These are phyloP conservation scores for Orchesellides sinensis DNA, from an alignment of 2,888 invertebrate species.

Conservation along the genomic window DNA sequence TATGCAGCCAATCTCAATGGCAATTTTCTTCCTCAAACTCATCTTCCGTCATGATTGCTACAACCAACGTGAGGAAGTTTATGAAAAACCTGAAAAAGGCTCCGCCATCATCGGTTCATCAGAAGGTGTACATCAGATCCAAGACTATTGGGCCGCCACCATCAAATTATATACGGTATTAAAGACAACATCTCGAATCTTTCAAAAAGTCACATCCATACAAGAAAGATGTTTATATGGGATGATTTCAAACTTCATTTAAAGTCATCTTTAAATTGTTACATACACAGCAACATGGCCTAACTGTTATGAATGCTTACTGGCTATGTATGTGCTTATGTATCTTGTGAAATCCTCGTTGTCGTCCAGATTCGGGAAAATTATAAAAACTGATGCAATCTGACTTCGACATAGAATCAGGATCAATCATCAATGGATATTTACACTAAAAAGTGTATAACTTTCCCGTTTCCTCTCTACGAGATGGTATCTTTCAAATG, in stretches of 20 bases:
- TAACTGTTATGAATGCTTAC: too few relatives aligned
- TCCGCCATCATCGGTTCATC: conserved; percentile 70
- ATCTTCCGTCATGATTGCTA: conserved; percentile 69
- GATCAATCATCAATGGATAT: too few relatives aligned
- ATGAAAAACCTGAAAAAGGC: conserved; percentile 71
- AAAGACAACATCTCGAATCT: background rate
- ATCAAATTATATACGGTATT: conserved; percentile 70
- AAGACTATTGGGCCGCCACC: conserved; percentile 71
- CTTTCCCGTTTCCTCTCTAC: background rate
- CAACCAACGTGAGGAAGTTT: conserved; percentile 67
- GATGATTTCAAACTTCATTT: too few relatives aligned
- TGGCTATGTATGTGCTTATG: too few relatives aligned
- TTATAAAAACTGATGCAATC: too few relatives aligned
- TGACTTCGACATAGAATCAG: too few relatives aligned
- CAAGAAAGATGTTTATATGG: too few relatives aligned
- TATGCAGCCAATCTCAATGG: conserved; percentile 70
- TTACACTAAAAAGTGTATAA: background rate
- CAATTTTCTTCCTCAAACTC: conserved; percentile 68
- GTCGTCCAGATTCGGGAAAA: too few relatives aligned
- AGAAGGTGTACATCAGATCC: conserved; percentile 69
- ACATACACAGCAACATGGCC: too few relatives aligned
- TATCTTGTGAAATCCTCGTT: too few relatives aligned
- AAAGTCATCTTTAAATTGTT: background rate
- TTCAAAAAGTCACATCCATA: background rate
- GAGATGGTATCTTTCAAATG: conserved; percentile 25